Conservation (phyloP, 2,113 vertebrate genomes). For the Alligator sinensis region DNA sequence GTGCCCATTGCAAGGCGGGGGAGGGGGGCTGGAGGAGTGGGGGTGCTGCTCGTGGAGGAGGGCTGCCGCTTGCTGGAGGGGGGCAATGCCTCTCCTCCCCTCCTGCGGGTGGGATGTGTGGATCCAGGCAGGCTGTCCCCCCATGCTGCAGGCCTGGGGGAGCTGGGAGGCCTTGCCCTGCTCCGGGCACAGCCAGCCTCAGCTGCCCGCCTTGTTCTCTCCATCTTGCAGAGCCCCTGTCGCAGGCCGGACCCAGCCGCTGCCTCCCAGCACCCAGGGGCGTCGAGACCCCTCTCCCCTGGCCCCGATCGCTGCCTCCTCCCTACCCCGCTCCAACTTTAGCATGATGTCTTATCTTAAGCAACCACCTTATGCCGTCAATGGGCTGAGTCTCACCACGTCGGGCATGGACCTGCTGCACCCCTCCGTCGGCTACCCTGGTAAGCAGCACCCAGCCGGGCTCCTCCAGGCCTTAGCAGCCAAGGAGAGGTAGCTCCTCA, state of each 20-base stretch:
- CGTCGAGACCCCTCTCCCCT: slow-evolving; percentile 79
- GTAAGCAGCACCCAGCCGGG: slow-evolving; percentile 79
- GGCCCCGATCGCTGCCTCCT: slow-evolving; percentile 72
- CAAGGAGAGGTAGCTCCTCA: no score
- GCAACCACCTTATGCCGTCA: slow-evolving; percentile 98
- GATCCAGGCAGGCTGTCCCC: slow-evolving; percentile 79
- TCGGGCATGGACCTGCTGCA: slow-evolving; percentile 98
- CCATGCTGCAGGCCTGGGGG: not conserved
- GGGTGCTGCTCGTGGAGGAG: slow-evolving; percentile 69
- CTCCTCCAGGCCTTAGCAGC: no score
- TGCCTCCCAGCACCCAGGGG: slow-evolving; percentile 66
- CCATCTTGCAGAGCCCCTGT: not conserved
- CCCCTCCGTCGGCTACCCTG: slow-evolving; percentile 97
- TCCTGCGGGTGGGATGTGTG: slow-evolving; percentile 74
- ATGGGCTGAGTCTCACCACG: slow-evolving; percentile 96
- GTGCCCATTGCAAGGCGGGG: slow-evolving; percentile 85
- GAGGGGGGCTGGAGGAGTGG: not conserved
- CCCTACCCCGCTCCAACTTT: slow-evolving; percentile 81
- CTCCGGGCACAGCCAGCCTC: slow-evolving; percentile 45
- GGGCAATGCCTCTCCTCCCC: not conserved
- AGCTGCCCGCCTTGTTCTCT: not conserved
- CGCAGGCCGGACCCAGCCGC: slow-evolving; percentile 28
- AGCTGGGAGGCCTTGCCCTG: not conserved
- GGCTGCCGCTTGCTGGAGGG: slow-evolving; percentile 80
- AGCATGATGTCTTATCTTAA: slow-evolving; percentile 99